A percentile compares a stretch with the other conserved stretches of the same genome.
These are phyloP conservation scores for Masticophis lateralis DNA, from an alignment of 2,797 vertebrate genomes.

Conservation along the genomic window DNA sequence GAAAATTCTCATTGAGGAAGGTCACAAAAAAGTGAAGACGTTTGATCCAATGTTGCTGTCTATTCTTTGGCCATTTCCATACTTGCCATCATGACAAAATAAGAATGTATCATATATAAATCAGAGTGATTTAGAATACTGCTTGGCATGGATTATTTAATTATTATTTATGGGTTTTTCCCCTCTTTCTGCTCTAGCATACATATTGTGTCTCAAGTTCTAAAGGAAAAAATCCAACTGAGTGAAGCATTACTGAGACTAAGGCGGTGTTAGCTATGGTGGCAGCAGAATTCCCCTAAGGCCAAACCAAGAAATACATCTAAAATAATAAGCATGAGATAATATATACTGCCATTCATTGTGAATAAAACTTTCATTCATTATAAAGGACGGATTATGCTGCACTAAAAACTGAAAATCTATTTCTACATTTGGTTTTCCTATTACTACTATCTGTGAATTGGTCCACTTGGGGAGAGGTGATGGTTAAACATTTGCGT, in stretches of 20 bases:
- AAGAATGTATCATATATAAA: neutral
- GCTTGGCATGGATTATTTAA: neutral
- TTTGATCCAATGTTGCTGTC: neutral
- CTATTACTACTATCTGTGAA: neutral
- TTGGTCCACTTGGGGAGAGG: neutral
- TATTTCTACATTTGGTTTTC: neutral
- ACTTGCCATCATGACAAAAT: neutral
- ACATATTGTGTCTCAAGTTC: neutral
- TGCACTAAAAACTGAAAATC: neutral
- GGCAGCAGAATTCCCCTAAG: neutral
- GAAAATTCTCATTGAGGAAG: neutral
- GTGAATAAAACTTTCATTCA: neutral
- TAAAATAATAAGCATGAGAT: neutral
- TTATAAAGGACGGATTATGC: neutral
- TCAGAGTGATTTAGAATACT: neutral
- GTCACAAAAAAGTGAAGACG: neutral
- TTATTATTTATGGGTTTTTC: neutral
- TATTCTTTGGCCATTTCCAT: neutral
- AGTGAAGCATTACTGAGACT: neutral
- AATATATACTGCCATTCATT: neutral
- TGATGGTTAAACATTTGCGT: neutral
- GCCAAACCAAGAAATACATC: neutral
- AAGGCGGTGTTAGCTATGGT: neutral
- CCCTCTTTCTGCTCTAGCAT: neutral
- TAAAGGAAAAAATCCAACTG: neutral